Evolutionary conservation across 2,797 vertebrate genomes (phyloP).

Genomic region (Vireo griseus): DNA sequence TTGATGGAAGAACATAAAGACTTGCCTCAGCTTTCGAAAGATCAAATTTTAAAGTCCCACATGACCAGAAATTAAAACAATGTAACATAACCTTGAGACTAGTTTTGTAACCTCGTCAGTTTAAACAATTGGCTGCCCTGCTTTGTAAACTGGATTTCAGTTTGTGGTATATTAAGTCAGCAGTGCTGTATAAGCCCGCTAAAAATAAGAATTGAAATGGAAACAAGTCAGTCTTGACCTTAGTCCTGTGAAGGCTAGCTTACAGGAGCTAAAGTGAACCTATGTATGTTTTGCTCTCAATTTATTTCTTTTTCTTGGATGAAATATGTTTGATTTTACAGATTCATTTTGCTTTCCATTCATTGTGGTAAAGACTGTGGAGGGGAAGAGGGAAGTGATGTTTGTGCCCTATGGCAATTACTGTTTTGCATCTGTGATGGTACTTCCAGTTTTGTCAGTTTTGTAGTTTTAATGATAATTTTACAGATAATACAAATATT

Average conservation of each 20-base stretch:
- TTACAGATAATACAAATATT: not conserved
- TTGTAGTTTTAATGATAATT: not conserved
- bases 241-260: not conserved
- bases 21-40: not conserved
- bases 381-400: not conserved
- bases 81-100: not conserved
- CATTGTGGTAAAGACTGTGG: not conserved
- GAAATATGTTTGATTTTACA: not conserved
- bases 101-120: not conserved
- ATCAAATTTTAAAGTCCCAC: not conserved
- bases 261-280: not conserved
- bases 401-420: not conserved
- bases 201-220: not conserved
- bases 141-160: constrained; percentile 23
- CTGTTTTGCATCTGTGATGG: accelerated
- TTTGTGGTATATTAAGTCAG: constrained; percentile 4
- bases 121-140: not conserved
- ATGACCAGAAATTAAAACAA: not conserved
- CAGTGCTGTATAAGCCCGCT: not conserved
- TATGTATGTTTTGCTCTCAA: not conserved
- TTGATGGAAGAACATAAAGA: not conserved
- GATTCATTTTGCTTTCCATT: not conserved
- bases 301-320: not conserved
- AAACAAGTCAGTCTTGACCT: not conserved
- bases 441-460: not conserved